Evolutionary conservation across 2,113 vertebrate genomes (phyloP).

Genomic region (Hippocampus guttulatus): DNA sequence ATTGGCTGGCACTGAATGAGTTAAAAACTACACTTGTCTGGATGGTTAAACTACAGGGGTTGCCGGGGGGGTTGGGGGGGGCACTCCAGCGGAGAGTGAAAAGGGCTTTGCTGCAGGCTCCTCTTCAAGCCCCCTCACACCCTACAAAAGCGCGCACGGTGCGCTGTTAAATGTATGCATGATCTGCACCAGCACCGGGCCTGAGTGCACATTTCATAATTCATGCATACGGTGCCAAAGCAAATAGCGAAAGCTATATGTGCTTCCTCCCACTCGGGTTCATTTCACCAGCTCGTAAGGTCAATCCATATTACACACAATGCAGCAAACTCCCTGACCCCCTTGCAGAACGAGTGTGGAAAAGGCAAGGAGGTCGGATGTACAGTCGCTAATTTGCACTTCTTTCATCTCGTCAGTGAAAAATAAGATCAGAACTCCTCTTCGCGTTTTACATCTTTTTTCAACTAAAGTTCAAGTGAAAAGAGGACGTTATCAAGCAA

Average conservation of each 20-base stretch:
- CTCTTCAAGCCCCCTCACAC: conserved; percentile 33
- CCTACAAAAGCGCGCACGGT: conserved; percentile 44
- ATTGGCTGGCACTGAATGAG: too few species aligned
- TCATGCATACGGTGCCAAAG: conserved; percentile 64
- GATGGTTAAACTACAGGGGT: too few species aligned
- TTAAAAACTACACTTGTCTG: too few species aligned
- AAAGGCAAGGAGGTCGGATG: not conserved
- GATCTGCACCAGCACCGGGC: conserved; percentile 61
- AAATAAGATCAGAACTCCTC: conserved; percentile 3
- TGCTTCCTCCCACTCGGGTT: conserved; percentile 50
- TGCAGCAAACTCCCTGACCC: conserved; percentile 26
- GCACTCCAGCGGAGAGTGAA: not conserved
- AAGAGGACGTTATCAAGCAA: conserved; percentile 16
- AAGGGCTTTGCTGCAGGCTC: conserved; percentile 25
- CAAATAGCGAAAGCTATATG: conserved; percentile 59
- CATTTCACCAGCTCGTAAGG: conserved; percentile 39
- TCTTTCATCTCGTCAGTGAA: not conserved
- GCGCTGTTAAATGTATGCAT: conserved; percentile 73
- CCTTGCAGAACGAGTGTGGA: not conserved
- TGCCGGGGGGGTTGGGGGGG: too few species aligned
- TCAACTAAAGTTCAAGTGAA: conserved; percentile 1
- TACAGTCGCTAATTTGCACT: not conserved
- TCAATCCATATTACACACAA: conserved; percentile 20
- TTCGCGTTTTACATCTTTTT: not conserved
- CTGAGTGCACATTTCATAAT: conserved; percentile 69